Evolutionary conservation across 2,797 vertebrate genomes (phyloP).

Genomic region (Clarias fuscus): DNA sequence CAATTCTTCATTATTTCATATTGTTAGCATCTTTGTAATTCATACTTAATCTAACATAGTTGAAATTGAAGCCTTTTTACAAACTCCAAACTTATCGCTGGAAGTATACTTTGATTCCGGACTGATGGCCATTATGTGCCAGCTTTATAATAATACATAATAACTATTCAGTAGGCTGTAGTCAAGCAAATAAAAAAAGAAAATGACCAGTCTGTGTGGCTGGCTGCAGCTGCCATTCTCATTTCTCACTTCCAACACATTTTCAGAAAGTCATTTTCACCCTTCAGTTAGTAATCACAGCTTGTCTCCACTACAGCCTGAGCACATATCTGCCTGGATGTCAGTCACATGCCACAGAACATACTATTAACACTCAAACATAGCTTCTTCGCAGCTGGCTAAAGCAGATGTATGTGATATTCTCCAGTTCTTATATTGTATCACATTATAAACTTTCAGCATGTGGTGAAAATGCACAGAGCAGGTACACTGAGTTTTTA

Average conservation of each 20-base stretch:
- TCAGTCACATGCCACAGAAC: slow-evolving; percentile 9
- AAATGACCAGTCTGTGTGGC: background rate
- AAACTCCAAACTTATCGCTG: background rate
- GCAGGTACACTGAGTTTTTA: background rate
- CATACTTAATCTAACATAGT: background rate
- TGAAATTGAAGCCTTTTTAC: background rate
- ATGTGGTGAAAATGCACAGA: background rate
- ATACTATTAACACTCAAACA: slow-evolving; percentile 9
- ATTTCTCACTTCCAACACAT: slow-evolving; percentile 45
- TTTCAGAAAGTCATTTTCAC: slow-evolving; percentile 57
- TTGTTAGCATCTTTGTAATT: background rate
- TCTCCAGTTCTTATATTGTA: background rate
- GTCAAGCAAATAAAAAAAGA: background rate
- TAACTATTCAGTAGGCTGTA: background rate
- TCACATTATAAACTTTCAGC: background rate
- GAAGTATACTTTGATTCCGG: background rate
- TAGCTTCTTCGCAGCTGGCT: background rate
- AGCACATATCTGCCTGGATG: slow-evolving; percentile 25
- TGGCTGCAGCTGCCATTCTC: slow-evolving; percentile 18
- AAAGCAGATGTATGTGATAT: background rate
- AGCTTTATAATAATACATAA: background rate
- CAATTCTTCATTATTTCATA: background rate
- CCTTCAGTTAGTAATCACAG: slow-evolving; percentile 49
- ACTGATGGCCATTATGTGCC: background rate
- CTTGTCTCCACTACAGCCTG: slow-evolving; percentile 40